These are phyloP conservation scores for Hanleya hanleyi DNA, from an alignment of 2,888 invertebrate species.

Conservation along the genomic window DNA sequence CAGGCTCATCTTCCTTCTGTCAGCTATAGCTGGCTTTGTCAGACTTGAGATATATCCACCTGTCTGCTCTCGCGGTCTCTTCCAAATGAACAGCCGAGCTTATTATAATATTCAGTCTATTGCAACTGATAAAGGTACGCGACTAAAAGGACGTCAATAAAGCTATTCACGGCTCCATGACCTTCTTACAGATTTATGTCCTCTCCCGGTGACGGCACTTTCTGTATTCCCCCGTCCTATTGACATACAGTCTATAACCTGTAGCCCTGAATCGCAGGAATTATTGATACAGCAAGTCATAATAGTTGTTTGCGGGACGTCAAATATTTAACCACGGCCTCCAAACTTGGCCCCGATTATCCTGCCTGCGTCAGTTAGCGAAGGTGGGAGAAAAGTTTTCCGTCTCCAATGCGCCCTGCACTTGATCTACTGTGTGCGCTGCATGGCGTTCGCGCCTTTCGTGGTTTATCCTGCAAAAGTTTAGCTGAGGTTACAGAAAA, in stretches of 20 bases:
- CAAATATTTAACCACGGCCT: constrained; percentile 3
- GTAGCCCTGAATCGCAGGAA: neutral
- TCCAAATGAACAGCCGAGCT: neutral
- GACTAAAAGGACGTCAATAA: too few species aligned
- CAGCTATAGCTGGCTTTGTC: neutral
- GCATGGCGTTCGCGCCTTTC: too few species aligned
- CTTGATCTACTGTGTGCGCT: too few species aligned
- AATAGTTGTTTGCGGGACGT: neutral
- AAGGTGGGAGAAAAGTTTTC: too few species aligned
- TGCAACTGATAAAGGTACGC: too few species aligned
- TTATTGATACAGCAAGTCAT: constrained; percentile 7
- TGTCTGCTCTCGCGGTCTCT: neutral
- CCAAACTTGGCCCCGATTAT: neutral
- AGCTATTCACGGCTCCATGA: too few species aligned
- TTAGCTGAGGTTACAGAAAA: too few species aligned
- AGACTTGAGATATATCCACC: neutral
- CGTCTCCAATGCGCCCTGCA: too few species aligned
- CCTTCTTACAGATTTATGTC: neutral
- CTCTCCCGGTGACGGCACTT: neutral
- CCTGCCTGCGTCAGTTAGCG: too few species aligned
- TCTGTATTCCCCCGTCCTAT: neutral
- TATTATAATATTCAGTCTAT: too few species aligned
- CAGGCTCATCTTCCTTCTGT: neutral
- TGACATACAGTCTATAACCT: neutral
- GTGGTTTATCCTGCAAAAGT: too few species aligned